Evolutionary conservation across 2,888 invertebrate species (phyloP).

Genomic region (Dicranocentrus wangi): DNA sequence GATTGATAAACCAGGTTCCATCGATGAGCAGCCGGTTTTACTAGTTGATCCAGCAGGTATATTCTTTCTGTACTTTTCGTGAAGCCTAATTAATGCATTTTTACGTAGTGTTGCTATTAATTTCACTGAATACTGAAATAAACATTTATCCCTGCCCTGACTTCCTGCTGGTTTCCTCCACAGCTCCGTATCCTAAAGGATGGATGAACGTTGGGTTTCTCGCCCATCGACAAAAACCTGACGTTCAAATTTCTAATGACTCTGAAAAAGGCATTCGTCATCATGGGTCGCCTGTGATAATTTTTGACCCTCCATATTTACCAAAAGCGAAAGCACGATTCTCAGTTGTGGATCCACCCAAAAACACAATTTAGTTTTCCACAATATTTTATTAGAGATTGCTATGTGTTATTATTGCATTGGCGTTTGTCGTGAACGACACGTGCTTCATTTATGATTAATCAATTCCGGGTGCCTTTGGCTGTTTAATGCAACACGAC

Average conservation of each 20-base stretch:
- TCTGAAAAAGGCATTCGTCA: conserved; percentile 56
- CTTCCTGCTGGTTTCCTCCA: conserved; percentile 29
- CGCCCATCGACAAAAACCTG: conserved; percentile 38
- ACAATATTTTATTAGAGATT: too few relatives aligned
- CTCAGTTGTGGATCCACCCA: conserved; percentile 71
- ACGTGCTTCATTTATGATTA: too few relatives aligned
- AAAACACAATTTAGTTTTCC: background rate
- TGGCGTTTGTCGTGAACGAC: too few relatives aligned
- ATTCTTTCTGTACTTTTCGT: background rate
- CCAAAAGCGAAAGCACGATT: conserved; percentile 69
- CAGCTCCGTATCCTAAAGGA: conserved; percentile 71
- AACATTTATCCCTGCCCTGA: background rate
- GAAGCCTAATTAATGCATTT: too few relatives aligned
- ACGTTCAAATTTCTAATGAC: conserved; percentile 49
- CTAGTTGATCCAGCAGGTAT: conserved; percentile 71
- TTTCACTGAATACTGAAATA: too few relatives aligned
- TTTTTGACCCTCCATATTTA: conserved; percentile 68
- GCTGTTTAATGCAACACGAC: too few relatives aligned
- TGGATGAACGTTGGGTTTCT: conserved; percentile 69
- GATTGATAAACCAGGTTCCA: conserved; percentile 41
- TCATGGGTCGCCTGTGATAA: conserved; percentile 66
- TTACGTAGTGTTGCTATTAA: too few relatives aligned
- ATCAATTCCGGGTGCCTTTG: too few relatives aligned
- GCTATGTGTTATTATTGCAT: too few relatives aligned
- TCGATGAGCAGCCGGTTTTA: conserved; percentile 66